A percentile compares a stretch with the other conserved stretches of the same genome.
Evolutionary conservation across 2,113 vertebrate species (phyloP).

Genomic region (Chaenocephalus aceratus): DNA sequence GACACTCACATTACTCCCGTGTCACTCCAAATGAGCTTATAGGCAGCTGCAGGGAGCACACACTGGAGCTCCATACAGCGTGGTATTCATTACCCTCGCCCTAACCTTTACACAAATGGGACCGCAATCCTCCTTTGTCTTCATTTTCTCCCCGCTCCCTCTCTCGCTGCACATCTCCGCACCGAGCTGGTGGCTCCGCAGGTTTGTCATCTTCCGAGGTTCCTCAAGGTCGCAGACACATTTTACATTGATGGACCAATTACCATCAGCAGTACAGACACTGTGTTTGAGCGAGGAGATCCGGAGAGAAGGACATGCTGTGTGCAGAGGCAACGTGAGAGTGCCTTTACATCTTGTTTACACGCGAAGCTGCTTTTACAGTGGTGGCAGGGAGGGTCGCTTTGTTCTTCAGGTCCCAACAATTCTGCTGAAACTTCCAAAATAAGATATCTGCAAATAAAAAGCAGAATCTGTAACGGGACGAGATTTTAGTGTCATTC

Average conservation of each 20-base stretch:
- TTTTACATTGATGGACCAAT: conserved; percentile 65
- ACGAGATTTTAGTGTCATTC: too few relatives aligned
- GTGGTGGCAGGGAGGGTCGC: too few relatives aligned
- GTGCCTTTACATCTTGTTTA: not conserved
- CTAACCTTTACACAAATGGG: conserved; percentile 85
- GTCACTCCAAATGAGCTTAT: conserved; percentile 85
- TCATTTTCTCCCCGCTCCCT: conserved; percentile 73
- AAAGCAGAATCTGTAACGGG: too few relatives aligned
- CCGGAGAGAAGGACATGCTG: not conserved
- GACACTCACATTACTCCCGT: conserved; percentile 82
- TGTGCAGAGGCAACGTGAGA: not conserved
- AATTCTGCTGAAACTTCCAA: too few relatives aligned
- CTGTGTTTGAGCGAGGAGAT: conserved; percentile 17
- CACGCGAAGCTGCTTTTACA: not conserved
- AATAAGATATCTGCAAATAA: too few relatives aligned
- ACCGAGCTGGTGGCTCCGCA: conserved; percentile 30
- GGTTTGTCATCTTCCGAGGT: conserved; percentile 73
- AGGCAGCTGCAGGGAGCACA: conserved; percentile 79
- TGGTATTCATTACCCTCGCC: conserved; percentile 83
- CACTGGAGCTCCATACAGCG: conserved; percentile 74
- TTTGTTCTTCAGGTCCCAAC: too few relatives aligned
- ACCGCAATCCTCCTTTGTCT: conserved; percentile 80
- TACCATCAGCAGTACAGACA: conserved; percentile 29
- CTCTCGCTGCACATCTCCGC: conserved; percentile 31
- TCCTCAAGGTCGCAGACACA: conserved; percentile 71